These are phyloP conservation scores for Plemyria rubiginata DNA, from an alignment of 2,888 invertebrate species.

Conservation along the genomic window DNA sequence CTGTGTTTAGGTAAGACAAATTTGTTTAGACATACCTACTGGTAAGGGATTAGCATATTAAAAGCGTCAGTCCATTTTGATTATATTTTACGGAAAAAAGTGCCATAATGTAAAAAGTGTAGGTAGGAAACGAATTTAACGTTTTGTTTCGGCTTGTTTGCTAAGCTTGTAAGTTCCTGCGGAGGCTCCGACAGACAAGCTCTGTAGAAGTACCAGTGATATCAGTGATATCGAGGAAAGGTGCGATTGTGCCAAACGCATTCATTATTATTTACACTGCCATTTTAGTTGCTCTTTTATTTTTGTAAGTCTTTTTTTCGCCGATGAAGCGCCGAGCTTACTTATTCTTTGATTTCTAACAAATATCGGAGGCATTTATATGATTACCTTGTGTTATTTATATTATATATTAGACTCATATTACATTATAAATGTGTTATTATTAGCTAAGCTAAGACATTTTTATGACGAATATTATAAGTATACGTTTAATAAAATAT, in stretches of 20 bases:
- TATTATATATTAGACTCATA: conserved; percentile 23
- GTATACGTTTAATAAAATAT: conserved; percentile 38
- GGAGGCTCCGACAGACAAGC: not conserved
- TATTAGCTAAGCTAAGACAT: conserved; percentile 44
- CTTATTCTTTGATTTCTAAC: conserved; percentile 7
- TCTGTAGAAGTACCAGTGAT: conserved; percentile 17
- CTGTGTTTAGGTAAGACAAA: conserved; percentile 53
- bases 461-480: conserved; percentile 39
- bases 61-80: conserved; percentile 44
- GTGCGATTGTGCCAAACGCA: conserved; percentile 30
- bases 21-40: conserved; percentile 56
- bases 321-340: conserved; percentile 9
- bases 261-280: conserved; percentile 47
- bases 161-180: conserved; percentile 14
- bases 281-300: conserved; percentile 41
- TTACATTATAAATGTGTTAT: conserved; percentile 43
- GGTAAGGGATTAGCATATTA: conserved; percentile 17
- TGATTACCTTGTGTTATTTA: conserved; percentile 26
- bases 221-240: conserved; percentile 1
- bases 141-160: conserved; percentile 44
- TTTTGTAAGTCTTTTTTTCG: conserved; percentile 32
- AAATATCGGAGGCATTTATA: conserved; percentile 51
- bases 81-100: conserved; percentile 41
- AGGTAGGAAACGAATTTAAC: conserved; percentile 64
- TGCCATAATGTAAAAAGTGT: conserved; percentile 58